A percentile compares a stretch with the other conserved stretches of the same genome.
phyloP scores from a whole-genome alignment of 1,140 invertebrate genomes.

The Thaumetopoea pityocampa region DNA sequence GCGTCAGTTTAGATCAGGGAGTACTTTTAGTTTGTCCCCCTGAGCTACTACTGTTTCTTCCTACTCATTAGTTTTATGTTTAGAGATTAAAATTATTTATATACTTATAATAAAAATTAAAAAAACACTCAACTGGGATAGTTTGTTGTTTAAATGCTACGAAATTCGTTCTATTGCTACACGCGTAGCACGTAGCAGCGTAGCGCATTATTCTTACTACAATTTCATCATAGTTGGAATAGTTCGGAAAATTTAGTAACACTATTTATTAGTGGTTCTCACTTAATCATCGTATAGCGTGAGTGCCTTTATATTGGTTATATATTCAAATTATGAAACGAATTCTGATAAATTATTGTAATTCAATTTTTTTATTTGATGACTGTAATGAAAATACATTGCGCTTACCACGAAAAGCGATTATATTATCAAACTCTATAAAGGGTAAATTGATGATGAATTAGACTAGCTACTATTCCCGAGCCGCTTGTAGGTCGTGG shows the following conservation, averaged over 20 bases:
- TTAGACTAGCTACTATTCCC: too few species aligned
- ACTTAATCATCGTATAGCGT: constrained; percentile 21
- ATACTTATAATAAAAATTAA: too few species aligned
- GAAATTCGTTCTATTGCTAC: constrained; percentile 5
- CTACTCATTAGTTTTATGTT: too few species aligned
- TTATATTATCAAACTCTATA: too few species aligned
- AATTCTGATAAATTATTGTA: constrained; percentile 12
- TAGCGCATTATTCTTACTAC: constrained; percentile 11
- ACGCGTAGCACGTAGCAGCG: constrained; percentile 7
- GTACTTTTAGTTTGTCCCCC: too few species aligned
- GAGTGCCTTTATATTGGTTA: constrained; percentile 10
- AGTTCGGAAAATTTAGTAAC: constrained; percentile 12
- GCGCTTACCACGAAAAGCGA: too few species aligned
- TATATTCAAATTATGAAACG: constrained; percentile 1
- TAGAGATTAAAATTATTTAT: too few species aligned
- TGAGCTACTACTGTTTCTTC: too few species aligned
- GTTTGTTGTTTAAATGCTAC: too few species aligned
- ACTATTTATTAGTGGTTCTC: constrained; percentile 8
- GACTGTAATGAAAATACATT: constrained; percentile 2
- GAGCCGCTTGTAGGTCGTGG: too few species aligned
- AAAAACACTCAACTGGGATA: neutral
- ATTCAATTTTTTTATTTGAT: constrained; percentile 16
- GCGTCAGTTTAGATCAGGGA: too few species aligned
- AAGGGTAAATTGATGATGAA: too few species aligned
- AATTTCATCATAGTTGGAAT: constrained; percentile 6